A percentile compares a stretch with the other conserved stretches of the same genome.
Evolutionary conservation across 1,140 invertebrate species (phyloP).

Genomic region (Phymorhynchus buccinoides): DNA sequence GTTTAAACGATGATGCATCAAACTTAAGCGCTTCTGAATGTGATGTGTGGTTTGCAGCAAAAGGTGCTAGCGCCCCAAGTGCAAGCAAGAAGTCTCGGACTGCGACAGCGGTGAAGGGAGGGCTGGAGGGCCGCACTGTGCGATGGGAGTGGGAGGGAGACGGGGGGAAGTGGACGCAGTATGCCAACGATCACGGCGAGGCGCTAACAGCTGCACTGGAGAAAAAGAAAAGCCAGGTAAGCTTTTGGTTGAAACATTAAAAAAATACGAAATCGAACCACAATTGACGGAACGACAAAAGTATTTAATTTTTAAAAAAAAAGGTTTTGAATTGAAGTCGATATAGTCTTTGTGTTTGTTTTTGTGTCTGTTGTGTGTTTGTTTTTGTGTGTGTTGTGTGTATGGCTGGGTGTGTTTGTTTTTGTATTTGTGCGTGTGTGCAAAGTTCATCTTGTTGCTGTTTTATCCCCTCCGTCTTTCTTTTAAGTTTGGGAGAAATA

Average conservation of each 20-base stretch:
- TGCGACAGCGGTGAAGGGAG: slow-evolving; percentile 5
- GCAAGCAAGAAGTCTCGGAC: slow-evolving; percentile 38
- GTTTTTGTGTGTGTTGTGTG: not conserved
- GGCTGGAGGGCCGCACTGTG: slow-evolving; percentile 37
- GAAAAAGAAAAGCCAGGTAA: slow-evolving; percentile 50
- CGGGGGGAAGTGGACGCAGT: slow-evolving; percentile 56
- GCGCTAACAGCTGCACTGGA: slow-evolving; percentile 49
- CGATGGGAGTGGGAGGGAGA: slow-evolving; percentile 67
- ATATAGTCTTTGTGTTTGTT: no score
- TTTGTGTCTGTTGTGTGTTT: no score
- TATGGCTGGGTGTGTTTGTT: not conserved
- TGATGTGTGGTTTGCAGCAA: slow-evolving; percentile 5
- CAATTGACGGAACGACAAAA: no score
- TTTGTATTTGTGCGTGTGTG: not conserved
- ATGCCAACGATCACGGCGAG: slow-evolving; percentile 46
- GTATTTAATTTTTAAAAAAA: not conserved
- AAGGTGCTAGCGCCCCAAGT: slow-evolving; percentile 38
- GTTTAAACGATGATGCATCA: no score
- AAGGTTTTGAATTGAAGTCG: not conserved
- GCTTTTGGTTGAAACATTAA: not conserved
- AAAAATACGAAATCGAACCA: no score
- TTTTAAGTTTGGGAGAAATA: no score
- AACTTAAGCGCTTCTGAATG: no score
- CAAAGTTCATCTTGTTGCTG: not conserved
- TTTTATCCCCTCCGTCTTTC: not conserved